These are phyloP conservation scores for Passer montanus DNA, from an alignment of 2,113 vertebrate species.

Conservation along the genomic window DNA sequence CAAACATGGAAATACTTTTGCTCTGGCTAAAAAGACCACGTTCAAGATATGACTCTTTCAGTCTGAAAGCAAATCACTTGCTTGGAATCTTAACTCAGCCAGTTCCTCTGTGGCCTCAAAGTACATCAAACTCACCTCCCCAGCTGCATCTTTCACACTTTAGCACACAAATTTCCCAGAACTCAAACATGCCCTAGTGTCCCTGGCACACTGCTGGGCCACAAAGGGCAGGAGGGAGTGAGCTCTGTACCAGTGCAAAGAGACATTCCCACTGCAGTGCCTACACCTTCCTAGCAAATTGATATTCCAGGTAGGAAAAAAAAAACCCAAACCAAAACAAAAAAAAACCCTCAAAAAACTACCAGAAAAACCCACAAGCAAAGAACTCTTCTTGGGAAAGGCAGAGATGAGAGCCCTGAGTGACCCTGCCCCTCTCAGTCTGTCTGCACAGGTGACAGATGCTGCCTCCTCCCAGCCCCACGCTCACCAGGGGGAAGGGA, in stretches of 20 bases:
- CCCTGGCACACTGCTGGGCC: background rate
- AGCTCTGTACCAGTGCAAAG: background rate
- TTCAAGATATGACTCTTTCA: background rate
- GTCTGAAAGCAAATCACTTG: background rate
- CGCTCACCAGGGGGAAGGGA: background rate
- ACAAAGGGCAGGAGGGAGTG: background rate
- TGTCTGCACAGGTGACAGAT: conserved; percentile 23
- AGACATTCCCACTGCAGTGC: background rate
- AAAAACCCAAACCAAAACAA: background rate
- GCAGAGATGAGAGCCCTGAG: background rate
- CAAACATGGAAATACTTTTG: conserved; percentile 26
- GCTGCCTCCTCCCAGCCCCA: background rate
- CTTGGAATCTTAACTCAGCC: background rate
- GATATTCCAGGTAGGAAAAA: background rate
- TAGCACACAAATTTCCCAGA: background rate
- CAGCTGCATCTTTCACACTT: background rate
- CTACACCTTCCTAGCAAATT: background rate
- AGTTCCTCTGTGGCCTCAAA: background rate
- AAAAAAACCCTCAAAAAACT: background rate
- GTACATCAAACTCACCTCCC: background rate
- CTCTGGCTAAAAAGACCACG: conserved; percentile 56
- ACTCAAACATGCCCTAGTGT: background rate
- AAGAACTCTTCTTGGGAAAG: background rate
- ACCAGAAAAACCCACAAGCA: background rate
- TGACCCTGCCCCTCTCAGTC: background rate